These are phyloP conservation scores for Falco peregrinus DNA, from an alignment of 2,797 vertebrate genomes.

Conservation along the genomic window DNA sequence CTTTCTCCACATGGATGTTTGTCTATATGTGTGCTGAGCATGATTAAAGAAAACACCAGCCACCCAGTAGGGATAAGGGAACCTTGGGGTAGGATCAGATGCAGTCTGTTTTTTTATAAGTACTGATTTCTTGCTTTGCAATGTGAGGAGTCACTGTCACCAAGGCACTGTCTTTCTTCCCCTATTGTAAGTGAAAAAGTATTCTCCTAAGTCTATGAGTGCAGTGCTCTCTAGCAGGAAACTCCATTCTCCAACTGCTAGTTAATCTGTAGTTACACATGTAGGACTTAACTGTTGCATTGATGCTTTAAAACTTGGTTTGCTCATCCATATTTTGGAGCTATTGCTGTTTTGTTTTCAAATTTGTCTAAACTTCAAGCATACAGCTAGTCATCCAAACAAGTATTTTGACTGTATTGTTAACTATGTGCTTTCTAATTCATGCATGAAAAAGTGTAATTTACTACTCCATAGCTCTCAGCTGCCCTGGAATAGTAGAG, in stretches of 20 bases:
- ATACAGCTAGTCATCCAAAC: not conserved
- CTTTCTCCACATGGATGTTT: not conserved
- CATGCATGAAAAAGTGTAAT: not conserved
- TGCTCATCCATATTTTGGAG: not conserved
- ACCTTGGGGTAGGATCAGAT: not conserved
- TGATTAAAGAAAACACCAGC: not conserved
- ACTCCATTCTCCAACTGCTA: not conserved
- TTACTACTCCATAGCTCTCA: not conserved
- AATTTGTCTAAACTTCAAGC: not conserved
- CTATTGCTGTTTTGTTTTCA: not conserved
- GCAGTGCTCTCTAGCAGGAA: not conserved
- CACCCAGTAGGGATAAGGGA: not conserved
- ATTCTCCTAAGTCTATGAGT: not conserved
- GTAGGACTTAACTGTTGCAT: not conserved
- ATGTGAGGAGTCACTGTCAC: not conserved
- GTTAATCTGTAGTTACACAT: not conserved
- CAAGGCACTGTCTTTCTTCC: not conserved
- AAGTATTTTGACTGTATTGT: not conserved
- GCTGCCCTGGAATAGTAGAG: constrained; percentile 2
- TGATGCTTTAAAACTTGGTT: not conserved
- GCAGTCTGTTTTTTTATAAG: not conserved
- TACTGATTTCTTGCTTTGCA: not conserved
- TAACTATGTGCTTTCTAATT: not conserved
- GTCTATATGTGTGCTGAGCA: not conserved
- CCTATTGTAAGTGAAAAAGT: not conserved